A percentile compares a stretch with the other conserved stretches of the same genome.
Conservation (phyloP, 2,888 invertebrate species). For the Chloroclysta siterata region DNA sequence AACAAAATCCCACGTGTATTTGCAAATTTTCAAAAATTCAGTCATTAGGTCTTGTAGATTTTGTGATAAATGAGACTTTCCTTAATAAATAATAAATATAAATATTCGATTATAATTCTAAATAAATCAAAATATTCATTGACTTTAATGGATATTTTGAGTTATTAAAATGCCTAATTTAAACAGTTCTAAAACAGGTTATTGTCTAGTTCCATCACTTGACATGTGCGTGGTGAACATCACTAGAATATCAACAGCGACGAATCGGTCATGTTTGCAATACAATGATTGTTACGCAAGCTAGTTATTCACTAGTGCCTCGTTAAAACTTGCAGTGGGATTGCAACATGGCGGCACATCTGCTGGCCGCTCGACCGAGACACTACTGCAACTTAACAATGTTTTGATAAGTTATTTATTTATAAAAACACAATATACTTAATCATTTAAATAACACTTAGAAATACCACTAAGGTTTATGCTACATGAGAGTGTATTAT, state of each 20-base stretch:
- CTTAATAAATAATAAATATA: no score
- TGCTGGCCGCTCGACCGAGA: conserved; percentile 41
- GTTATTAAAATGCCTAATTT: not conserved
- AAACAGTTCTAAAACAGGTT: not conserved
- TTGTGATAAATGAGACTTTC: no score
- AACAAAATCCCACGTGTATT: no score
- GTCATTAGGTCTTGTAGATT: no score
- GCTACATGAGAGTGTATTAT: no score
- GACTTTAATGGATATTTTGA: not conserved
- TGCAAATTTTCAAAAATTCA: no score
- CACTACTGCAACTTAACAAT: conserved; percentile 11
- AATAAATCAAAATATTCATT: no score
- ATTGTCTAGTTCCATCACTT: not conserved
- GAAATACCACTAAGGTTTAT: no score
- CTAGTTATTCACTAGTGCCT: conserved; percentile 44
- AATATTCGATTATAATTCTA: no score
- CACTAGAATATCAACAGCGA: conserved; percentile 27
- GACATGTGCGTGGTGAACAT: conserved; percentile 6
- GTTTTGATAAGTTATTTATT: conserved; percentile 5
- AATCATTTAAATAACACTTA: no score
- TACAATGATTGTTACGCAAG: conserved; percentile 53
- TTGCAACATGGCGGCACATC: conserved; percentile 57
- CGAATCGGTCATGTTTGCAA: conserved; percentile 44
- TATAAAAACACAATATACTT: no score
- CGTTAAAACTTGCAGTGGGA: conserved; percentile 52